A percentile compares a stretch with the other conserved stretches of the same genome.
Evolutionary conservation across 2,888 invertebrate species (phyloP).

Genomic region (Cephalotes varians): DNA sequence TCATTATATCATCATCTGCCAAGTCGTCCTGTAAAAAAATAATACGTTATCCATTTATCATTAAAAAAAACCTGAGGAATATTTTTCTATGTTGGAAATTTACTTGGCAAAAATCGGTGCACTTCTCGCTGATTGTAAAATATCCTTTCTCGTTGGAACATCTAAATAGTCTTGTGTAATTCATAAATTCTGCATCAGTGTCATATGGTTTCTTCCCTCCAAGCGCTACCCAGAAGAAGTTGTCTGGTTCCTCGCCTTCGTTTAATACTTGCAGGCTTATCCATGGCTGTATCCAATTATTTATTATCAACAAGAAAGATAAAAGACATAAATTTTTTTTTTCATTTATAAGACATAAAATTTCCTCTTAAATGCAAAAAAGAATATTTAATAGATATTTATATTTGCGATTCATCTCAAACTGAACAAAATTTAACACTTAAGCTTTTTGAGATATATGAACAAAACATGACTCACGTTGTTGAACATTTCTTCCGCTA

Average conservation of each 20-base stretch:
- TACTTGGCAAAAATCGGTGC: slow-evolving; percentile 98
- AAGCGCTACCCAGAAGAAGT: slow-evolving; percentile 99
- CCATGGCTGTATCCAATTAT: slow-evolving; percentile 84
- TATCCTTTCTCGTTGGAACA: slow-evolving; percentile 99
- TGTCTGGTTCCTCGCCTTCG: slow-evolving; percentile 98
- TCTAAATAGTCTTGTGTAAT: slow-evolving; percentile 96
- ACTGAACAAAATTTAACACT: neutral
- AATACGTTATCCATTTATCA: neutral
- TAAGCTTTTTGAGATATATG: neutral
- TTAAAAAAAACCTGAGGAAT: neutral
- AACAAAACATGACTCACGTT: slow-evolving; percentile 87
- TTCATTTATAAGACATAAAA: neutral
- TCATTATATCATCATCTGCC: slow-evolving; percentile 99
- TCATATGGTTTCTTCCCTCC: slow-evolving; percentile 97
- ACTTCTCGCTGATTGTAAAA: slow-evolving; percentile 99
- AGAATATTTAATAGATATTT: neutral
- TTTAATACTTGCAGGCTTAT: slow-evolving; percentile 91
- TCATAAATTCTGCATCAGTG: slow-evolving; percentile 95
- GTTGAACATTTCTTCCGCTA: slow-evolving; percentile 97
- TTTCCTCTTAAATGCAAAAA: neutral
- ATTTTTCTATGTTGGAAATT: slow-evolving; percentile 46
- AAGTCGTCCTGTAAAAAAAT: slow-evolving; percentile 93
- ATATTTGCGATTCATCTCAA: neutral
- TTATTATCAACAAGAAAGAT: neutral
- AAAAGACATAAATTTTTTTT: slow-evolving; percentile 1